Conservation (phyloP, 2,797 vertebrate species). For the Leptoclinus maculatus region DNA sequence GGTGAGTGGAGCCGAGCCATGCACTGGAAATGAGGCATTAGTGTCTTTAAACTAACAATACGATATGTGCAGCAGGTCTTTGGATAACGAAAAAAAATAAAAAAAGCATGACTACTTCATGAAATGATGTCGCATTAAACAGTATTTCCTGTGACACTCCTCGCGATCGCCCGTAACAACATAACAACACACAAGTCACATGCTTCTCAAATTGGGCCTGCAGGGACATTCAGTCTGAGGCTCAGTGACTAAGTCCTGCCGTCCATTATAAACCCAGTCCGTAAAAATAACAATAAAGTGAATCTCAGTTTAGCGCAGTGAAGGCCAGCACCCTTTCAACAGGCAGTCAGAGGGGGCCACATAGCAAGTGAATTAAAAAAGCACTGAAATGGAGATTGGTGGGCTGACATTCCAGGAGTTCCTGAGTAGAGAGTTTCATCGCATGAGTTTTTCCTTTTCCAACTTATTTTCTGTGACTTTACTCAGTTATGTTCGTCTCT, state of each 20-base stretch:
- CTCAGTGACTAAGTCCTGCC: conserved; percentile 57
- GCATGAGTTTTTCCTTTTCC: conserved; percentile 38
- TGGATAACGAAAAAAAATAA: neutral
- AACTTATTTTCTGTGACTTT: conserved; percentile 49
- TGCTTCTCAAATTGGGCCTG: conserved; percentile 13
- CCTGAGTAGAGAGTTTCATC: conserved; percentile 29
- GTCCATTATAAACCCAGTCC: conserved; percentile 36
- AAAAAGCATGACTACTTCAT: neutral
- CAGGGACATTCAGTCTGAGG: conserved; percentile 49
- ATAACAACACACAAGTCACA: conserved; percentile 23
- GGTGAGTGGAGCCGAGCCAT: neutral
- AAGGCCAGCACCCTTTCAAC: conserved; percentile 5
- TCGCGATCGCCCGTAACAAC: conserved; percentile 39
- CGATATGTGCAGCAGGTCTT: neutral
- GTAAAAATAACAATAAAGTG: conserved; percentile 42
- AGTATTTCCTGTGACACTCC: conserved; percentile 15
- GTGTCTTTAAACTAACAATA: neutral
- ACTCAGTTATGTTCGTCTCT: conserved; percentile 31
- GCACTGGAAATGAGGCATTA: neutral
- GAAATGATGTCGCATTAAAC: conserved; percentile 8
- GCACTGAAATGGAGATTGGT: conserved; percentile 46
- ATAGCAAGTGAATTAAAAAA: conserved; percentile 34
- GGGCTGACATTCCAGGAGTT: conserved; percentile 52
- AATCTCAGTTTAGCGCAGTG: conserved; percentile 14
- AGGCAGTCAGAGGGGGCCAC: conserved; percentile 16